Evolutionary conservation across 2,113 vertebrate genomes (phyloP), one percentile per base, ranked within the genome.

Genomic region (Thymallus thymallus): DNA sequence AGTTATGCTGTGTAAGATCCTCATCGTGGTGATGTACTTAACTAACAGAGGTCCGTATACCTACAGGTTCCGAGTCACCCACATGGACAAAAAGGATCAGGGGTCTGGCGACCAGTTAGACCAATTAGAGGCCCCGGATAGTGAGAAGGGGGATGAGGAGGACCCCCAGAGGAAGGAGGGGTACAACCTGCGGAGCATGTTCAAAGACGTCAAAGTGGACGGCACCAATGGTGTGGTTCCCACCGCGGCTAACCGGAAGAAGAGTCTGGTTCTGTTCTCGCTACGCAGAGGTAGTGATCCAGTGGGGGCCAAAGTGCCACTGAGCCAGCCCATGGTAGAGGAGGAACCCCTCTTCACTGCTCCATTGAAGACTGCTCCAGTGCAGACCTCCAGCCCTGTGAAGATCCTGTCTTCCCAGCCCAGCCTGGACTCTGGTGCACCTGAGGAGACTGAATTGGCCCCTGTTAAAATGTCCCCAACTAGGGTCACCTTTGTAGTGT

Each of bases 11-110:
- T 23, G 20, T 41, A 12, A 41, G 3, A 6, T 61, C 23, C 20
- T 24, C 6, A n/a, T 61, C 23, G 3, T 64, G 14, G 2, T 12
- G 5, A 64, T 26, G 23, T 22, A 26, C 23, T 24, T 6, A 29
- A 23, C 32, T 35, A 22, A 6, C 24, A 67, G 35, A 14, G 12
- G 13, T 73, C 13, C 5, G 0, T 30, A n/a, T 12, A 69, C 23
- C 20, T 51, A 71, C 78, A 98, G 97, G 86, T 98, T 98, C 79
- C 91, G 94, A 23, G 97, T 98, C 74, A 98, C 93, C 0, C 96
- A 97, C 80, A 95, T 93, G 1, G 96, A 94, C 73, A 98, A 96
- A 87, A 91, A 0, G 95, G 93, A 35, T 85, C 67, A 75, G 67
- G 70, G 78, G 64, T 86, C 86, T 10, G 78, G 83, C 0, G 88